A percentile compares a stretch with the other conserved stretches of the same genome.
Evolutionary conservation across 2,888 invertebrate genomes (phyloP).

Genomic region (Drosophila anceps): DNA sequence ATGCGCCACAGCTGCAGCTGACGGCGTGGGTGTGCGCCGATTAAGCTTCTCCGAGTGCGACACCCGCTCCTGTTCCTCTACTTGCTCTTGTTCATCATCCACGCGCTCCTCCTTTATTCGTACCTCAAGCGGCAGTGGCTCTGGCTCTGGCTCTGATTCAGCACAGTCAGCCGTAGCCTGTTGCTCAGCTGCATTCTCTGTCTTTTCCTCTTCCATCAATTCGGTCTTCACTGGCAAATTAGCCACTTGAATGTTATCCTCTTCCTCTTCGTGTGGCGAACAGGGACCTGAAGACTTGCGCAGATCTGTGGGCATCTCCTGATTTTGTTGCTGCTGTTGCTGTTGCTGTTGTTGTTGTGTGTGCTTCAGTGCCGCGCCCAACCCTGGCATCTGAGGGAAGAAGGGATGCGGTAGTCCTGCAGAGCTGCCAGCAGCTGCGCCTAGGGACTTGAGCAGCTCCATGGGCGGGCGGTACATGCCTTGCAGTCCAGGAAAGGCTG

Average conservation of each 20-base stretch:
- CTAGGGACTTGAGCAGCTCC: conserved; percentile 83
- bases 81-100: conserved; percentile 54
- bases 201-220: conserved; percentile 55
- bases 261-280: conserved; percentile 65
- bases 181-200: conserved; percentile 1
- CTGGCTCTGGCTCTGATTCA: conserved; percentile 25
- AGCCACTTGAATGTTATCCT: conserved; percentile 1
- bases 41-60: background rate
- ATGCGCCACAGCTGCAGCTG: conserved; percentile 24
- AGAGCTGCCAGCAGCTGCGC: conserved; percentile 63
- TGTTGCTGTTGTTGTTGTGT: conserved; percentile 38
- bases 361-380: conserved; percentile 64
- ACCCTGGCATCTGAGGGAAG: conserved; percentile 78
- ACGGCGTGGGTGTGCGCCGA: conserved; percentile 19
- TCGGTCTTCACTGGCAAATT: conserved; percentile 70
- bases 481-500: conserved; percentile 80
- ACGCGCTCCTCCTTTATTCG: conserved; percentile 83
- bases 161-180: conserved; percentile 4
- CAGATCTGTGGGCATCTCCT: conserved; percentile 84
- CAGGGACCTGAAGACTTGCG: conserved; percentile 80
- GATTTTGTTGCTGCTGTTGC: conserved; percentile 49
- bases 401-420: conserved; percentile 81
- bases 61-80: background rate
- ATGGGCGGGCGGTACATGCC: conserved; percentile 84
- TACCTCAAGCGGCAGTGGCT: conserved; percentile 71